Percentiles rank a stretch among this genome's conserved stretches.
phyloP scores from a whole-genome alignment of 2,113 vertebrate species.

The Procavia capensis region DNA sequence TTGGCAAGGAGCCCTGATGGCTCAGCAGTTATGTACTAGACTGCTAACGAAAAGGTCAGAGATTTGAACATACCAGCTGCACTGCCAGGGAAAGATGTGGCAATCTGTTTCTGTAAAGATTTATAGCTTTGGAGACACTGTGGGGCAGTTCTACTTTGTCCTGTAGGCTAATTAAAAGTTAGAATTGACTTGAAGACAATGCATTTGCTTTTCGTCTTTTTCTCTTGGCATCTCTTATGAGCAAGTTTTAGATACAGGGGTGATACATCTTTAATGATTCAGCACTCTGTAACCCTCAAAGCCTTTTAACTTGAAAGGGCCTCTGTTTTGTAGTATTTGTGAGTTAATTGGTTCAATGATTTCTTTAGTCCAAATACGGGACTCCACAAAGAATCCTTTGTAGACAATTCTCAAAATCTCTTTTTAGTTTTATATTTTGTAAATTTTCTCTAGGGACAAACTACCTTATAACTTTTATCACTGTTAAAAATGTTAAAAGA shows the following conservation, averaged over 20 bases:
- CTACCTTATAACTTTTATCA: not conserved
- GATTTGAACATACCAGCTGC: too few species aligned
- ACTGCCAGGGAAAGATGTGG: too few species aligned
- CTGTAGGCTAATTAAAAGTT: too few species aligned
- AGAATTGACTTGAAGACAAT: too few species aligned
- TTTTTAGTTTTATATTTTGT: not conserved
- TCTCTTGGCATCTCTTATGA: not conserved
- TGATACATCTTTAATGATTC: not conserved
- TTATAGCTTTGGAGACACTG: too few species aligned
- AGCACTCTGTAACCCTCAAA: not conserved
- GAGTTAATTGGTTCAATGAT: not conserved
- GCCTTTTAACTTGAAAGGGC: not conserved
- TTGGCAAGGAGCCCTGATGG: too few species aligned
- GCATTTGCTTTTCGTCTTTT: not conserved
- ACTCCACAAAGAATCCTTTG: not conserved
- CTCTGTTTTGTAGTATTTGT: not conserved
- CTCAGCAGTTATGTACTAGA: too few species aligned
- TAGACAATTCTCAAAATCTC: not conserved
- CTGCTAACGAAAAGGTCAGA: too few species aligned
- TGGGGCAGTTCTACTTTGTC: too few species aligned
- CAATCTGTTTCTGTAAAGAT: too few species aligned
- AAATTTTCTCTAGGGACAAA: not conserved
- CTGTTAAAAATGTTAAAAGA: not conserved
- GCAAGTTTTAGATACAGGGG: not conserved
- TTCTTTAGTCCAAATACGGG: not conserved